Evolutionary conservation across 2,797 vertebrate genomes (phyloP).

Genomic region (Tragopan temminckii): DNA sequence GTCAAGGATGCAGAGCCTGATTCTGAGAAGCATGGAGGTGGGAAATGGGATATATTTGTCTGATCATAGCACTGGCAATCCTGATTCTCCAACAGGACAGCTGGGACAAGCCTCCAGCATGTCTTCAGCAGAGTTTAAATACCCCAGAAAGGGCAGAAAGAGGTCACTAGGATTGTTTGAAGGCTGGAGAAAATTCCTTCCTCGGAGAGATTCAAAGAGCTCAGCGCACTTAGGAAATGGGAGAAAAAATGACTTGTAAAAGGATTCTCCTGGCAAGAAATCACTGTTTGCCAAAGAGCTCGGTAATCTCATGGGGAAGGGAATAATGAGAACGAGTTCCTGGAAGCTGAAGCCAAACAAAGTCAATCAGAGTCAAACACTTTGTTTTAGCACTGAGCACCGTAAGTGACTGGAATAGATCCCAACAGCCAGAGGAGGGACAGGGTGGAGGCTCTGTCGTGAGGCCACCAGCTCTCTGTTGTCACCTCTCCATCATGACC

Average conservation of each 20-base stretch:
- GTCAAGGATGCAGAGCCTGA: not conserved
- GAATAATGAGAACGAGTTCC: constrained; percentile 27
- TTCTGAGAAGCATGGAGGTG: not conserved
- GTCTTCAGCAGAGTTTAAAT: not conserved
- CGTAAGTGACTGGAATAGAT: constrained; percentile 13
- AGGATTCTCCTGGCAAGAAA: constrained; percentile 34
- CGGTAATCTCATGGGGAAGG: constrained; percentile 19
- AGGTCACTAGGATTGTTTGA: not conserved
- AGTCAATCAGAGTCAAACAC: not conserved
- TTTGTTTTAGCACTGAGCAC: not conserved
- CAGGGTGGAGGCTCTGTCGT: not conserved
- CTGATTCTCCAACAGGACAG: not conserved
- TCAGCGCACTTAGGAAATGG: constrained; percentile 1
- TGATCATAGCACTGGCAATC: not conserved
- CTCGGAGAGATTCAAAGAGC: not conserved
- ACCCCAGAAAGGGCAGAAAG: not conserved
- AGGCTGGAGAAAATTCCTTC: constrained; percentile 5
- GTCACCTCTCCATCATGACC: not conserved
- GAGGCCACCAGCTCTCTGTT: not conserved
- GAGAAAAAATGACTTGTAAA: constrained; percentile 12
- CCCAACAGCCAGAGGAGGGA: not conserved
- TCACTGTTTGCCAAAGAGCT: not conserved
- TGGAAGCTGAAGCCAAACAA: constrained; percentile 30
- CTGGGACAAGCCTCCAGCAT: not conserved
- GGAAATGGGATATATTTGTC: not conserved